Evolutionary conservation across 2,797 vertebrate genomes (phyloP).

Genomic region (Periparus ater): DNA sequence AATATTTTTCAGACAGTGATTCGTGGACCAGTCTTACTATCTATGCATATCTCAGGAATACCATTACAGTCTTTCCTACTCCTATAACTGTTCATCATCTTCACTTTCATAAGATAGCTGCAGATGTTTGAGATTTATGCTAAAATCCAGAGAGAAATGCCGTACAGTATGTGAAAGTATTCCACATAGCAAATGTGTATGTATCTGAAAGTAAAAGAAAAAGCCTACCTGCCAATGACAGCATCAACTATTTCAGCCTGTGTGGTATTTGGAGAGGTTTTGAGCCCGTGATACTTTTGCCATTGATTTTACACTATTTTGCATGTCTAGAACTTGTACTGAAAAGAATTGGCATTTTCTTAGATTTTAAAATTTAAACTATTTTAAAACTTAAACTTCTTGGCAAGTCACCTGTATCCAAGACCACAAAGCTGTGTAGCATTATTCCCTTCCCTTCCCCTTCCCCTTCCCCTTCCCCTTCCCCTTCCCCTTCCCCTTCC

Average conservation of each 20-base stretch:
- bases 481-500: background rate
- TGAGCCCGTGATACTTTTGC: background rate
- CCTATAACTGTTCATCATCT: background rate
- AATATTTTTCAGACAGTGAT: background rate
- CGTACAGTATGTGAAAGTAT: background rate
- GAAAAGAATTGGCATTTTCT: background rate
- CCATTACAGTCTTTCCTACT: background rate
- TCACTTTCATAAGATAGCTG: background rate
- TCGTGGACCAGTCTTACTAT: background rate
- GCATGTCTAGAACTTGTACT: background rate
- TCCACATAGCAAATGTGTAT: background rate
- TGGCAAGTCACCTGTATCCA: background rate
- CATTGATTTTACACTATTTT: background rate
- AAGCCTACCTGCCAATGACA: background rate
- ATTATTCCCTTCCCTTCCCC: too few relatives aligned
- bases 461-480: too few relatives aligned
- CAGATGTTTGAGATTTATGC: background rate
- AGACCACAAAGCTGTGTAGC: background rate
- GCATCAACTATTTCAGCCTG: background rate
- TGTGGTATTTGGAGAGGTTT: background rate
- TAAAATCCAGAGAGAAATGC: background rate
- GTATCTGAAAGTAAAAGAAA: background rate
- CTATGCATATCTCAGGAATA: background rate
- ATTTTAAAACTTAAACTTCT: background rate
- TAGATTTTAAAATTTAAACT: background rate